Conservation (phyloP, 2,888 invertebrate genomes). For the Reticulitermes lucifugus region DNA sequence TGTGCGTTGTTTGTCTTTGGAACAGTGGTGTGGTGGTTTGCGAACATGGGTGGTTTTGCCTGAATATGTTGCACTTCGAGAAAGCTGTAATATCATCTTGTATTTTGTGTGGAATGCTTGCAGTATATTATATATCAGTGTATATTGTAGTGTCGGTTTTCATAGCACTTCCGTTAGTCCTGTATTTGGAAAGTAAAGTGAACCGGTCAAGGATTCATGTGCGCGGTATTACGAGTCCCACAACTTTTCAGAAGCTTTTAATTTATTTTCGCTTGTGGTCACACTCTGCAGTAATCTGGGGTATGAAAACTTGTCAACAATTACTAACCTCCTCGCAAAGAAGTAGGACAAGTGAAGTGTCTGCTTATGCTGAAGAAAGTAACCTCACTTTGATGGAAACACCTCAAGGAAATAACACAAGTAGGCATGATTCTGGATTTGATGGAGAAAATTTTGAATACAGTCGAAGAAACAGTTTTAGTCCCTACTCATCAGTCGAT, state of each 20-base stretch:
- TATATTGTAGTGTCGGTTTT: neutral
- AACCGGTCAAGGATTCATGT: neutral
- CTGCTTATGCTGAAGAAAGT: neutral
- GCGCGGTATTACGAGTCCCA: neutral
- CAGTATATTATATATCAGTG: neutral
- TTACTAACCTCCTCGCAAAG: neutral
- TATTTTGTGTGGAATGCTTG: constrained; percentile 16
- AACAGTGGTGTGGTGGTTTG: neutral
- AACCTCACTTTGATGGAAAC: neutral
- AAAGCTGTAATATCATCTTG: neutral
- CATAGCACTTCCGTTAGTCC: neutral
- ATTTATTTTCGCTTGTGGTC: neutral
- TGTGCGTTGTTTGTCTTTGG: neutral
- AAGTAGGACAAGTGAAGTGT: neutral
- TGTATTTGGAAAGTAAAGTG: neutral
- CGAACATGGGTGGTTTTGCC: constrained; percentile 6
- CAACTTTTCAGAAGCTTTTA: neutral
- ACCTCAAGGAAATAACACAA: neutral
- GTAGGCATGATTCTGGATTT: neutral
- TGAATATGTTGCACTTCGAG: constrained; percentile 10
- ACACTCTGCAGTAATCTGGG: neutral
- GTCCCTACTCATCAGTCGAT: neutral
- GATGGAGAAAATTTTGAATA: neutral
- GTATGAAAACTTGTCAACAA: neutral
- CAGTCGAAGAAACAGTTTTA: neutral